These are phyloP conservation scores for Eueremaeus valkanovi DNA, from an alignment of 2,888 invertebrate genomes.

Conservation along the genomic window DNA sequence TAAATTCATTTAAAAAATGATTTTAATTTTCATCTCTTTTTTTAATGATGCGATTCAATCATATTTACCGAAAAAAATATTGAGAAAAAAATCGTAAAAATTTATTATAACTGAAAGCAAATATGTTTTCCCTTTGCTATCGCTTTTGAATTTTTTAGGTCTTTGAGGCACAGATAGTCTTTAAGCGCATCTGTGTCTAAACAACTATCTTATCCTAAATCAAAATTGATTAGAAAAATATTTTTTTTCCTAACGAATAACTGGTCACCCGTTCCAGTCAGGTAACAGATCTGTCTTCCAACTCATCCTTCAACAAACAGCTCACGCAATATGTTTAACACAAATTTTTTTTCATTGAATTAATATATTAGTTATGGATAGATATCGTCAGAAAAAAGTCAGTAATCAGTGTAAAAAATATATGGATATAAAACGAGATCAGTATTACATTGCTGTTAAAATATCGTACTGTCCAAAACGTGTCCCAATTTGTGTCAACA, in stretches of 20 bases:
- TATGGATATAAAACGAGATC: not conserved
- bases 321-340: not conserved
- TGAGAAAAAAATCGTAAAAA: too few relatives aligned
- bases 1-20: too few relatives aligned
- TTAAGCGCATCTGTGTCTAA: not conserved
- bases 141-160: not conserved
- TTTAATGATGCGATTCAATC: too few relatives aligned
- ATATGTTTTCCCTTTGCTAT: too few relatives aligned
- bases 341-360: not conserved
- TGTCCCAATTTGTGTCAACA: conserved; percentile 1
- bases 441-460: not conserved
- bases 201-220: not conserved
- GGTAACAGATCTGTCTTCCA: not conserved
- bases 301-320: not conserved
- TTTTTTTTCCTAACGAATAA: too few relatives aligned
- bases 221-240: not conserved
- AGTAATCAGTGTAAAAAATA: too few relatives aligned
- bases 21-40: too few relatives aligned
- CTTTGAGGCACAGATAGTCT: not conserved
- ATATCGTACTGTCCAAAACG: not conserved
- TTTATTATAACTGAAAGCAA: too few relatives aligned
- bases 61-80: too few relatives aligned
- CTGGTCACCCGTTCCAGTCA: not conserved
- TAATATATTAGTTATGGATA: not conserved
- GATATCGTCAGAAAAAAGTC: too few relatives aligned